Base-by-base conservation (phyloP, 2,113 vertebrate genomes). In the Sander vitreus region DNA sequence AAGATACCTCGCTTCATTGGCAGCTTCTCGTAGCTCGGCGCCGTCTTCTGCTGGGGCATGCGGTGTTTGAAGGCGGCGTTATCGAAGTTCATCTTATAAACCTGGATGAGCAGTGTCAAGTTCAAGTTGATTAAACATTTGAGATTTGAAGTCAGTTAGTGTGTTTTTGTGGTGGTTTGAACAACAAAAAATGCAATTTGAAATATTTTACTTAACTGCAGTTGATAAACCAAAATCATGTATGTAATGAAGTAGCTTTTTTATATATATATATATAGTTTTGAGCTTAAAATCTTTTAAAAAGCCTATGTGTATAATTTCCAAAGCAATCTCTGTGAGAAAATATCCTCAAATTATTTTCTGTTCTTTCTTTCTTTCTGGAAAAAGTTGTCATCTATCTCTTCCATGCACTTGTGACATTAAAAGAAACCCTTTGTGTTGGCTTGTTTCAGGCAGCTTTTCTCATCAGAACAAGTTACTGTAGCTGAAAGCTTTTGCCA, bases 81-180 rank as follows among this genome's bases (percentile, higher is more conserved):
- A 88, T 96, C 95, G 14, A 96, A 95, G 85, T 95, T 95, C 93
- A 95, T 95, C 87, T 95, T 95, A 65, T 95, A 96, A n/a, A 95
- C 91, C 94, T 95, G 87, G 23, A 72, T 1, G 11, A 66, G 64
- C 18, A 57, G 4, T 39, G 30, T 23, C 43, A 36, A 25, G 45
- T 18, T 58, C 43, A 30, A 25, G 45, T 18, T 58, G 5, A 18
- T 27, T 11, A 13, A 21, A 15, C n/a, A 8, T 64, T 18, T 33
- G 47, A 43, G 36, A 39, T 3, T 27, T 1, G n/a, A 74, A 12
- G 19, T 33, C 21, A 4, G 1, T 45, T 15, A 3, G 9, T 4
- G 14, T 45, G 9, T 48, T 25, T 53, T 53, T 27, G 9, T 27
- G 16, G 23, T 19, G 10, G 13, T n/a, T 62, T 27, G 25, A 58